phyloP scores from a whole-genome alignment of 2,797 vertebrate species.

The Pachyuromys duprasi region DNA sequence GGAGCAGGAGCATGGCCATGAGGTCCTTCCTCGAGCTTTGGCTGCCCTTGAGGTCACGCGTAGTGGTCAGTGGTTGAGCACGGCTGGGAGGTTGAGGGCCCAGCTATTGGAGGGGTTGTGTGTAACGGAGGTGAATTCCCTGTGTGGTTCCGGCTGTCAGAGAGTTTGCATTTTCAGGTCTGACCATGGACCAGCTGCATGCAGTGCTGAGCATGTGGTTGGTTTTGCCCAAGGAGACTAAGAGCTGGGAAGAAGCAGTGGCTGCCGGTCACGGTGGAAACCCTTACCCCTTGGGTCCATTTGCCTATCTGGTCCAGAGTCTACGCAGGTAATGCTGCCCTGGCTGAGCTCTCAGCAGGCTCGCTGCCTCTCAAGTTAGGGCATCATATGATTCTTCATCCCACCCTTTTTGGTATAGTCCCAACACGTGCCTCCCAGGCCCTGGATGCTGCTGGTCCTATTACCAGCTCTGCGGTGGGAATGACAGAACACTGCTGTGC shows the following conservation, averaged over 20 bases:
- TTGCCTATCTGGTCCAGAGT: conserved; percentile 88
- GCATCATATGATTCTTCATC: not conserved
- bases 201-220: conserved; percentile 88
- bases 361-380: not conserved
- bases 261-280: conserved; percentile 81
- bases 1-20: conserved; percentile 87
- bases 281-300: conserved; percentile 89
- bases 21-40: conserved; percentile 87
- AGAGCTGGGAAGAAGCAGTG: conserved; percentile 87
- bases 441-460: not conserved
- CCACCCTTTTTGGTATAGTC: not conserved
- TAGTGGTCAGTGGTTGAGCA: conserved; percentile 83
- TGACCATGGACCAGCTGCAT: conserved; percentile 91
- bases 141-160: not conserved
- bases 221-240: conserved; percentile 55
- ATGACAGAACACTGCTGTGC: not conserved
- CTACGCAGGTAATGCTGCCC: conserved; percentile 78
- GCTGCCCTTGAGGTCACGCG: conserved; percentile 88
- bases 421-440: not conserved
- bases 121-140: accelerated
- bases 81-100: not conserved
- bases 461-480: not conserved
- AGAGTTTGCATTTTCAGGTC: conserved; percentile 84
- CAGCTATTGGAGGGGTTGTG: not conserved
- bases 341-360: not conserved